Conservation (phyloP, 2,113 vertebrate species). For the Bos javanicus region DNA sequence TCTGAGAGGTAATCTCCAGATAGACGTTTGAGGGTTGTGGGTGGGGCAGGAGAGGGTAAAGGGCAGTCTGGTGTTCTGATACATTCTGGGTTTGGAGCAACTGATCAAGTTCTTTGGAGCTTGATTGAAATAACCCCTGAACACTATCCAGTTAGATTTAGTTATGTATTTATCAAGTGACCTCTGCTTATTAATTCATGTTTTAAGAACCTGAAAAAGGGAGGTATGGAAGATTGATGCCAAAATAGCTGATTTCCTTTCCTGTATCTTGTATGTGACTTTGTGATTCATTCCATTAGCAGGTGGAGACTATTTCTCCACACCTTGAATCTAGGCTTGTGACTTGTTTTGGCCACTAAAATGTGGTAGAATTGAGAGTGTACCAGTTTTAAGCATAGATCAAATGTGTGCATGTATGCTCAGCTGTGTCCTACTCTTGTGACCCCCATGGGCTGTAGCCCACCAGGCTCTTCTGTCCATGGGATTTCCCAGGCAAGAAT, state of each 20-base stretch:
- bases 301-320: not conserved
- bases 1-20: not conserved
- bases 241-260: not conserved
- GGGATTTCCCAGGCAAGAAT: not conserved
- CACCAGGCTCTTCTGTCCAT: not conserved
- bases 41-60: not conserved
- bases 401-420: not conserved
- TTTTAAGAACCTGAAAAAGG: not conserved
- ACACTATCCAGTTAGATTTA: not conserved
- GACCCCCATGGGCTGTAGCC: not conserved
- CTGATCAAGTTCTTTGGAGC: constrained; percentile 7
- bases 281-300: not conserved
- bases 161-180: not conserved
- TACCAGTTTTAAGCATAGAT: not conserved
- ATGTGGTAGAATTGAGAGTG: not conserved
- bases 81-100: not conserved
- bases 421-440: not conserved
- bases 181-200: constrained; percentile 33
- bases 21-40: fast-evolving
- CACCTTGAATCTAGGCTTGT: not conserved
- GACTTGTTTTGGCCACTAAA: not conserved
- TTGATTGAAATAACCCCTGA: constrained; percentile 7
- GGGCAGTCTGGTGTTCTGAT: not conserved
- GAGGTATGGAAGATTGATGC: not conserved
- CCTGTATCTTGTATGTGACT: not conserved